A percentile compares a stretch with the other conserved stretches of the same genome.
These are phyloP conservation scores for Pongo pygmaeus DNA, from an alignment of 2,113 vertebrate species.

Conservation along the genomic window DNA sequence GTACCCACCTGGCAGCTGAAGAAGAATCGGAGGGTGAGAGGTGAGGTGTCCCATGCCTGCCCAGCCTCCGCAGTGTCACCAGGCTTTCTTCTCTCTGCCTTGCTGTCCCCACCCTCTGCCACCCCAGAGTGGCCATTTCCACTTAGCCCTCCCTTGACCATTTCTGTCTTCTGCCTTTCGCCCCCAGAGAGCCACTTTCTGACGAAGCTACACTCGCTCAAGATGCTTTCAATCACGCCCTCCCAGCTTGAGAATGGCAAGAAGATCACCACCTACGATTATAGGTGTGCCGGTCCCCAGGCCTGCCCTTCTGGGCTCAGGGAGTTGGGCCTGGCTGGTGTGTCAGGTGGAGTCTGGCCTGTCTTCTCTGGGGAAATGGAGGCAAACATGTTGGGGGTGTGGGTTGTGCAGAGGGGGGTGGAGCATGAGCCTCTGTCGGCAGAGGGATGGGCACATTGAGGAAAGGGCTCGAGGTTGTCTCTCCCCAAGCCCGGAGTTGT, in stretches of 20 bases:
- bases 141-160: background rate
- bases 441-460: background rate
- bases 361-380: background rate
- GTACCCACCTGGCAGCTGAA: slow-evolving; percentile 91
- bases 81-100: too few relatives aligned
- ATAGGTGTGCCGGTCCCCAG: slow-evolving; percentile 81
- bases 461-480: background rate
- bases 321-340: background rate
- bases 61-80: background rate
- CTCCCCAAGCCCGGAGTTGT: background rate
- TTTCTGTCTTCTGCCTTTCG: background rate
- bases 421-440: rapidly evolving
- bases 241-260: slow-evolving; percentile 90
- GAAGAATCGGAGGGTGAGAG: slow-evolving; percentile 86
- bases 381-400: background rate
- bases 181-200: slow-evolving; percentile 89
- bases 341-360: background rate
- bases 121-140: background rate
- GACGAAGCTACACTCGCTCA: slow-evolving; percentile 86
- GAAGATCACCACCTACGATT: slow-evolving; percentile 91
- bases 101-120: too few relatives aligned
- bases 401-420: background rate
- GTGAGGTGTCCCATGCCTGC: slow-evolving; percentile 67
- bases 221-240: slow-evolving; percentile 90
- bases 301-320: background rate